phyloP scores from a whole-genome alignment of 2,113 vertebrate species.

The Colius striatus region DNA sequence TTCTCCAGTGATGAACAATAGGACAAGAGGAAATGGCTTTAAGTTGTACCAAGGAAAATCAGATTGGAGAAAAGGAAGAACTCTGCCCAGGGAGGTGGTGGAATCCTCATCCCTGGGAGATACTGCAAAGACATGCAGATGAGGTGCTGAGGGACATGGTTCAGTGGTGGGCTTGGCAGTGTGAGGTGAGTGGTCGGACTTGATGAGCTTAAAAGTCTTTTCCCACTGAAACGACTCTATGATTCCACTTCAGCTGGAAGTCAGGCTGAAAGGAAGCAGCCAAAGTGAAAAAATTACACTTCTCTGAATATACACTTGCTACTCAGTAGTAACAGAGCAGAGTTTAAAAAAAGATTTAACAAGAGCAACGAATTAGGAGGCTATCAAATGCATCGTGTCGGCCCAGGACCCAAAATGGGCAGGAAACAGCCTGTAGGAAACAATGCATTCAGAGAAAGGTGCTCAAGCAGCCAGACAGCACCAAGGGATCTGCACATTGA shows the following conservation, averaged over 20 bases:
- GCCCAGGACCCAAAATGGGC: not conserved
- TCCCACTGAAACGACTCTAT: too few species aligned
- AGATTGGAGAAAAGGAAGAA: too few species aligned
- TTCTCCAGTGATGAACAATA: too few species aligned
- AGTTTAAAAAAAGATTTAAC: not conserved
- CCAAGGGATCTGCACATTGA: not conserved
- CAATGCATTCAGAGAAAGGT: accelerated
- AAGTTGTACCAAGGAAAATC: too few species aligned
- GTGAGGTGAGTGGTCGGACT: too few species aligned
- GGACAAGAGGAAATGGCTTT: too few species aligned
- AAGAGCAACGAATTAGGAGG: not conserved
- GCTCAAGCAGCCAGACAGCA: not conserved
- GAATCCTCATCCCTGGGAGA: too few species aligned
- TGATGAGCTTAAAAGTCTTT: too few species aligned
- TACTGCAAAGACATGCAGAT: too few species aligned
- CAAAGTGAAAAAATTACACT: not conserved
- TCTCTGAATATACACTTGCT: not conserved
- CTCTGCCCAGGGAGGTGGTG: too few species aligned
- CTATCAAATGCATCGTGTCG: not conserved
- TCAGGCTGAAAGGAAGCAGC: not conserved
- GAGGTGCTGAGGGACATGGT: too few species aligned
- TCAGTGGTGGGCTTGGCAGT: too few species aligned
- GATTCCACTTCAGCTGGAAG: not conserved
- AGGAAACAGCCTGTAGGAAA: not conserved
- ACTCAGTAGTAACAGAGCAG: not conserved